Base-by-base conservation (phyloP, 2,113 vertebrate genomes). In the Gadus macrocephalus region DNA sequence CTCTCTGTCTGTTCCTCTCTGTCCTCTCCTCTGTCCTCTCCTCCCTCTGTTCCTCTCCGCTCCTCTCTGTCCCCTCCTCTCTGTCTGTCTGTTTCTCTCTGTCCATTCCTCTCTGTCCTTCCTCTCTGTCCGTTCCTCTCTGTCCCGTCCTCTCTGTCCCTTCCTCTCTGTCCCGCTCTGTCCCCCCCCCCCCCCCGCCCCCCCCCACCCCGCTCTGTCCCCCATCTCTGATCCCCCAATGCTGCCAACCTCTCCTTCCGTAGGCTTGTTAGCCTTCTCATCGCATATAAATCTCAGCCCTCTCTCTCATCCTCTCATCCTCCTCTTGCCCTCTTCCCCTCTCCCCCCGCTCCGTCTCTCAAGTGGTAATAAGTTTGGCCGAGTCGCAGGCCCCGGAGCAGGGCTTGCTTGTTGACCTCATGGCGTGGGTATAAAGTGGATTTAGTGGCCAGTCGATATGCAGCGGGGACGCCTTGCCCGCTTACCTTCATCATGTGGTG, bases 351-450 rank as follows among this genome's bases (percentile, higher is more conserved):
- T 49, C 35, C 15, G 27, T 58, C 68, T 68, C 69, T 69, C 69
- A 56, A 73, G 67, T 65, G 68, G 35, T 64, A 71, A 71, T 68
- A 28, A 15, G 20, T 71, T 73, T 72, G 65, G 68, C 66, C 71
- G n/a, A 62, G 49, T 59, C 22, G 68, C 55, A 61, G 74, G 53
- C 70, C 55, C 75, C 55, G 28, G 60, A 68, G 60, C 42, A 49
- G 7, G 8, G 42, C 42, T 49, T 12, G 64, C 67, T 71, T 71
- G 74, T 83, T 87, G 81, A 85, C 83, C 81, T 64, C 59, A 20
- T 73, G 72, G 77, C 66, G 27, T 71, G 58, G 64, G 67, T 78
- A 85, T 79, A 85, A 88, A 83, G 73, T 85, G 77, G 81, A 87
- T 85, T 87, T 85, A 84, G 70, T 77, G 70, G 38, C 61, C 76